Evolutionary conservation across 2,797 vertebrate genomes (phyloP).

Genomic region (Harpagifer antarcticus): DNA sequence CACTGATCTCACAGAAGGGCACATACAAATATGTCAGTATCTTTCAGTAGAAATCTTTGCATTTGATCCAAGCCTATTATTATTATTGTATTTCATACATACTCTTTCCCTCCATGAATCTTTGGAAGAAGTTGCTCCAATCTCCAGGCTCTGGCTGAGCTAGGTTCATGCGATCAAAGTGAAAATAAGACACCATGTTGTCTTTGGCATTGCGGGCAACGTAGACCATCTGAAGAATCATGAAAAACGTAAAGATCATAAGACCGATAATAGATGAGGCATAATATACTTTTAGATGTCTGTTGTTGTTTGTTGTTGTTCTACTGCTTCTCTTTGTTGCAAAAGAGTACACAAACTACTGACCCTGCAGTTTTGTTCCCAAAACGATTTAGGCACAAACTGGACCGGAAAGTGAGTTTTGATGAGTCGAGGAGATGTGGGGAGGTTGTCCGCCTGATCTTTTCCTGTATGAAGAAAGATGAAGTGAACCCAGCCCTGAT

Average conservation of each 20-base stretch:
- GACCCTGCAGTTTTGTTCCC: constrained; percentile 77
- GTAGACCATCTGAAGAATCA: constrained; percentile 1
- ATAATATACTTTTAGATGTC: background rate
- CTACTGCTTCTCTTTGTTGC: background rate
- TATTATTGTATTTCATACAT: background rate
- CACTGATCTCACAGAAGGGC: constrained; percentile 71
- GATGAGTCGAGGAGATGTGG: constrained; percentile 73
- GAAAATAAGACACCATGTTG: constrained; percentile 87
- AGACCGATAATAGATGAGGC: background rate
- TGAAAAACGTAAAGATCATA: background rate
- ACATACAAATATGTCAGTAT: background rate
- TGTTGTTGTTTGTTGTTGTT: background rate
- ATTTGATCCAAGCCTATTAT: too few relatives aligned
- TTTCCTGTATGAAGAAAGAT: constrained; percentile 44
- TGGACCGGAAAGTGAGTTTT: constrained; percentile 77
- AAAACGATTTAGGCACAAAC: constrained; percentile 76
- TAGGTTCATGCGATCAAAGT: constrained; percentile 88
- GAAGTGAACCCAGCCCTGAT: background rate
- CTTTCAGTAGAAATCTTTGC: background rate
- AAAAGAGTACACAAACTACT: constrained; percentile 6
- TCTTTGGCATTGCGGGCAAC: constrained; percentile 82
- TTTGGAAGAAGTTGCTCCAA: constrained; percentile 7
- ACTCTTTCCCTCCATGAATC: constrained; percentile 17
- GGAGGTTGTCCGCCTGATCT: constrained; percentile 52
- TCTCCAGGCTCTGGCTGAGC: constrained; percentile 4